Conservation (phyloP, 2,888 invertebrate genomes). For the Eulithis prunata region DNA sequence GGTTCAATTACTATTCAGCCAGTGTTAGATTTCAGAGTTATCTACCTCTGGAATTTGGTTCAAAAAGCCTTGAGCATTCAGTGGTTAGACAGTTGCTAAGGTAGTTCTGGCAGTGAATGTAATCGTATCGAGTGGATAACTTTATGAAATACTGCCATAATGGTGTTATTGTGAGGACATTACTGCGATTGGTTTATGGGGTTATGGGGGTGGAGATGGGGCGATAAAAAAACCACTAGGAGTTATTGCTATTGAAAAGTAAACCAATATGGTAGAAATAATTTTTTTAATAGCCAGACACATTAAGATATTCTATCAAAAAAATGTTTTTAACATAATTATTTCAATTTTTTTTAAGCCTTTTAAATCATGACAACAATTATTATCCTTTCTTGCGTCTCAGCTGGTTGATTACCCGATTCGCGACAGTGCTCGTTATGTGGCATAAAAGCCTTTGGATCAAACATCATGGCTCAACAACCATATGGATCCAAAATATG, state of each 20-base stretch:
- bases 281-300: too few relatives aligned
- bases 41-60: too few relatives aligned
- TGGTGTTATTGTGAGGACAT: slow-evolving; percentile 45
- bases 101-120: slow-evolving; percentile 16
- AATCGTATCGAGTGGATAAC: slow-evolving; percentile 42
- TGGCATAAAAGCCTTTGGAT: too few relatives aligned
- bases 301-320: too few relatives aligned
- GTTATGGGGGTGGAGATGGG: slow-evolving; percentile 24
- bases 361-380: too few relatives aligned
- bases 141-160: slow-evolving; percentile 41
- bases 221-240: slow-evolving; percentile 13
- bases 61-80: background rate
- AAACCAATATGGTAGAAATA: background rate
- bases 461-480: background rate
- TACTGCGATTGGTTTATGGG: slow-evolving; percentile 51
- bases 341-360: too few relatives aligned
- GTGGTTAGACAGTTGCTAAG: background rate
- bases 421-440: too few relatives aligned
- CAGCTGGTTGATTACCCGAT: too few relatives aligned
- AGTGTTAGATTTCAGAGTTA: too few relatives aligned
- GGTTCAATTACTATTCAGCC: too few relatives aligned
- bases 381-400: too few relatives aligned
- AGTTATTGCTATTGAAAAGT: slow-evolving; percentile 15
- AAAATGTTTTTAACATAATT: too few relatives aligned
- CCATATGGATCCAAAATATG: background rate